Evolutionary conservation across 2,113 vertebrate genomes (phyloP), one percentile per base, ranked within the genome.

Genomic region (Plestiodon gilberti): DNA sequence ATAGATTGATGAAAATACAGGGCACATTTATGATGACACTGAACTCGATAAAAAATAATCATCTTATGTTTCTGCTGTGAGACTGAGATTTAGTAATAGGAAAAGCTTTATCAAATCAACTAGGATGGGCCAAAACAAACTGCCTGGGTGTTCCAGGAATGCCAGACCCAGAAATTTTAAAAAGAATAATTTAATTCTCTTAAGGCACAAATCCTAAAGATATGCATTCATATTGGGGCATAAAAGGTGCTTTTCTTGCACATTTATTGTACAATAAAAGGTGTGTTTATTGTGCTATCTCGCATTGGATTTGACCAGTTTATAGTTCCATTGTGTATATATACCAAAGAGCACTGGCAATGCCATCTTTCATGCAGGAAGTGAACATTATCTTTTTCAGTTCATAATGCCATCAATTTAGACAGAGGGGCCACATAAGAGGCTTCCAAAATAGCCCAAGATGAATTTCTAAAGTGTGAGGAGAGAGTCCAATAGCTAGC

Each of bases 21-120:
- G 57, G 70, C 71, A 70, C 25, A 25, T 14, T 83, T 83, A 62
- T 83, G 70, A 83, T 43, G 81, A 73, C 85, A 87, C 84, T 88
- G 93, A 90, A 90, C 59, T 87, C 59, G 82, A 59, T 3, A 43
- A 0, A 1, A 70, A 87, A 82, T 65, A 88, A 84, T 86, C 62
- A 73, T 55, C 85, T 91, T 91, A 88, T 89, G 17, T 59, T 73
- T 78, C 69, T 85, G 61, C 76, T 87, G 86, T 77, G 89, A 92
- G 94, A 93, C 59, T 61, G 84, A 89, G 83, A 85, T 91, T 92
- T 78, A 87, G 55, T 88, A 90, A 87, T 78, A 86, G 55, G 73
- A 74, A 86, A 61, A 30, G 6, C 38, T 90, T 55, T 59, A 61
- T 89, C 80, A 13, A 74, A 38, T 64, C 59, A 91, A 82, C 40